Percentiles rank a stretch among this genome's conserved stretches.
phyloP scores from a whole-genome alignment of 2,888 invertebrate species.

The Anarsia innoxiella region DNA sequence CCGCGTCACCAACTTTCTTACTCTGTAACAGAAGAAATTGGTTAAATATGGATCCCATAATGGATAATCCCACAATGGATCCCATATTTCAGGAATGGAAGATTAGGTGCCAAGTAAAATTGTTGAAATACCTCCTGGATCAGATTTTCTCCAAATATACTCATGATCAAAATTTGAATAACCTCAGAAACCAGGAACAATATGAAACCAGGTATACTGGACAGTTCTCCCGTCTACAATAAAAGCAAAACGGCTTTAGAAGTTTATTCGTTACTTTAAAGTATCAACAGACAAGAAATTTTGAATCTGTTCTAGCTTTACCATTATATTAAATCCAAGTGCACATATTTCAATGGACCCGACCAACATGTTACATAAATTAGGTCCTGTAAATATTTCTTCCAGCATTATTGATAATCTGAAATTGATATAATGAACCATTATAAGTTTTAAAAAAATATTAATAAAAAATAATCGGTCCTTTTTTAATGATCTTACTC shows the following conservation, averaged over 20 bases:
- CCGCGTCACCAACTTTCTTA: constrained; percentile 20
- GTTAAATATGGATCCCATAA: too few species aligned
- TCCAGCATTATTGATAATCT: constrained; percentile 54
- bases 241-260: too few species aligned
- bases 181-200: constrained; percentile 24
- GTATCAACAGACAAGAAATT: too few species aligned
- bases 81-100: too few species aligned
- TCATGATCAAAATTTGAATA: constrained; percentile 27
- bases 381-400: constrained; percentile 50
- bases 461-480: not conserved
- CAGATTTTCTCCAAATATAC: constrained; percentile 26
- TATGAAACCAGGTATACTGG: constrained; percentile 19
- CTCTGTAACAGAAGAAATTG: constrained; percentile 24
- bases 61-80: too few species aligned
- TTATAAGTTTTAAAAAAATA: not conserved
- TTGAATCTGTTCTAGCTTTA: constrained; percentile 24
- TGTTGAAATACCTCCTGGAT: constrained; percentile 23
- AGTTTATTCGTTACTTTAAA: too few species aligned
- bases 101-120: too few species aligned
- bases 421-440: constrained; percentile 22
- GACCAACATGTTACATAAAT: constrained; percentile 52
- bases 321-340: constrained; percentile 58
- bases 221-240: constrained; percentile 25
- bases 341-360: constrained; percentile 60
- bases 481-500: constrained; percentile 35